Conservation (phyloP, 2,797 vertebrate species). For the Acrocephalus scirpaceus region DNA sequence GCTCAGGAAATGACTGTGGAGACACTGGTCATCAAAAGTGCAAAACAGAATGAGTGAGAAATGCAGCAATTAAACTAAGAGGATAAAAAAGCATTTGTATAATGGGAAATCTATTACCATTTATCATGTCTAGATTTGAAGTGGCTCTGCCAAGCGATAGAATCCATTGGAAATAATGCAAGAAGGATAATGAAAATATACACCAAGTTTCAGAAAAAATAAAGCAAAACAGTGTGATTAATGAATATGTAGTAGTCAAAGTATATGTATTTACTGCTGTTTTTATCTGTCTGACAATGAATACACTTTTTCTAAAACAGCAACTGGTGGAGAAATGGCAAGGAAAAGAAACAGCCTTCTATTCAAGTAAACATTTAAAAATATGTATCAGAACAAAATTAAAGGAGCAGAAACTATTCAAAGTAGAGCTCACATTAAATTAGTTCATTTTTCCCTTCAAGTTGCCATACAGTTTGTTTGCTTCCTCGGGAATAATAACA, state of each 20-base stretch:
- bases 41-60: conserved; percentile 21
- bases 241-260: neutral
- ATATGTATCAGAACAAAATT: neutral
- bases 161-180: neutral
- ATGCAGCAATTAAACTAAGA: conserved; percentile 57
- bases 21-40: conserved; percentile 35
- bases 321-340: neutral
- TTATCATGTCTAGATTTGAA: conserved; percentile 41
- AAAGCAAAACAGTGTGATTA: neutral
- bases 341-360: neutral
- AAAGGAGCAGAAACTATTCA: neutral
- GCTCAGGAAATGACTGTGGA: conserved; percentile 33
- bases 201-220: neutral
- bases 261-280: neutral
- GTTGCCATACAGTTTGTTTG: neutral
- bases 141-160: conserved; percentile 15
- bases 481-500: neutral
- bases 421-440: neutral
- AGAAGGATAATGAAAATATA: conserved; percentile 24
- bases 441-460: neutral
- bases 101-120: conserved; percentile 62
- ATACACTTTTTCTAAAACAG: neutral
- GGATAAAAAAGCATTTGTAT: conserved; percentile 43
- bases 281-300: neutral
- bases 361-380: neutral